Conservation (phyloP, 2,113 vertebrate species). For the Ammodramus savannarum region DNA sequence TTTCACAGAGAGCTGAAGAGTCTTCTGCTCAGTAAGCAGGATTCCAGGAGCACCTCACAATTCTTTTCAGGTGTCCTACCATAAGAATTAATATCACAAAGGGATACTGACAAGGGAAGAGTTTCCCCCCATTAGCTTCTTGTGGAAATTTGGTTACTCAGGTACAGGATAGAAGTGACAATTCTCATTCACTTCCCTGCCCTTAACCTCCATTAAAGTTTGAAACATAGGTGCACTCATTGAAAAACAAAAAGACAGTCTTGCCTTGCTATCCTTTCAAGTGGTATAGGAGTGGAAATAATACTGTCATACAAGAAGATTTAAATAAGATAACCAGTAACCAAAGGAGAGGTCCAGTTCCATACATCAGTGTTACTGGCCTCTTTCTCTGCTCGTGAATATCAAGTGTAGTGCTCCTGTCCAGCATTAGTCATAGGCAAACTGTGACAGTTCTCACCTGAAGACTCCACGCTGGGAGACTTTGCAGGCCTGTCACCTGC, state of each 20-base stretch:
- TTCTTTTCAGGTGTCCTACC: neutral
- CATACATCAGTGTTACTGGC: rapidly evolving
- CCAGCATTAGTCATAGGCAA: neutral
- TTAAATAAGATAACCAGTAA: neutral
- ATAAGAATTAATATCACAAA: neutral
- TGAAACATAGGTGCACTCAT: neutral
- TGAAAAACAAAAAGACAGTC: neutral
- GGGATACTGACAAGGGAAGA: neutral
- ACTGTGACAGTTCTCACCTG: slow-evolving; percentile 43
- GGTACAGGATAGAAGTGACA: neutral
- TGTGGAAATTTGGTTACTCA: neutral
- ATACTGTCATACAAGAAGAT: neutral
- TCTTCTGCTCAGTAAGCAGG: neutral
- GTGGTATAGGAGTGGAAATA: neutral
- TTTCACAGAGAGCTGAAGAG: neutral
- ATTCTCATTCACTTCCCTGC: neutral
- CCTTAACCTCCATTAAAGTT: neutral
- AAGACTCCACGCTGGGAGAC: neutral
- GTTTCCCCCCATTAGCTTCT: neutral
- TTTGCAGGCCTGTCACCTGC: neutral
- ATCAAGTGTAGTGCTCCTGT: neutral
- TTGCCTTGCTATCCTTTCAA: neutral
- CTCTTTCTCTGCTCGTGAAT: neutral
- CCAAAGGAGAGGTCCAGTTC: neutral
- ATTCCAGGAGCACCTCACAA: neutral